A percentile compares a stretch with the other conserved stretches of the same genome.
Evolutionary conservation across 2,113 vertebrate genomes (phyloP).

Genomic region (Laticauda laticaudata): DNA sequence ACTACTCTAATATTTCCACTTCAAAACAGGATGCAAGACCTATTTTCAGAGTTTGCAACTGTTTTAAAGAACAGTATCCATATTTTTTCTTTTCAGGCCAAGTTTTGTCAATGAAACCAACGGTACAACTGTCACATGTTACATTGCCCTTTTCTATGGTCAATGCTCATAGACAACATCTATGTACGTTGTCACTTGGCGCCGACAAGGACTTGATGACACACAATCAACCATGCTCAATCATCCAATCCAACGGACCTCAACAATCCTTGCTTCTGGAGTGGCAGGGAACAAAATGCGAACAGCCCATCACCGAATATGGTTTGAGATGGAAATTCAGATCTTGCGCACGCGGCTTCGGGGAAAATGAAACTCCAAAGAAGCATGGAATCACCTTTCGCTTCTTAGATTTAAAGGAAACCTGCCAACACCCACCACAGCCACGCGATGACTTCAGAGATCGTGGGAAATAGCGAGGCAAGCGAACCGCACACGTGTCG

Average conservation of each 20-base stretch:
- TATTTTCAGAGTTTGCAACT: not conserved
- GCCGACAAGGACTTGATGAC: not conserved
- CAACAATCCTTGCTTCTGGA: not conserved
- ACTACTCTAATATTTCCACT: not conserved
- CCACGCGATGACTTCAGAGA: not conserved
- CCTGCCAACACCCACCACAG: not conserved
- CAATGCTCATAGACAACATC: not conserved
- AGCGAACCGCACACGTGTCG: not conserved
- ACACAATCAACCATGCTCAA: not conserved
- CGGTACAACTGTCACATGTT: not conserved
- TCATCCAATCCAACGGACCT: not conserved
- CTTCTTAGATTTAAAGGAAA: not conserved
- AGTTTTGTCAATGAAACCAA: not conserved
- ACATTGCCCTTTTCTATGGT: not conserved
- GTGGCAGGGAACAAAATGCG: not conserved
- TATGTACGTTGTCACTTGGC: not conserved
- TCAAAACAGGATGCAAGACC: not conserved
- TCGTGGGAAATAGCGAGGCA: not conserved
- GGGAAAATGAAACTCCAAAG: not conserved
- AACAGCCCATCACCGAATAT: not conserved
- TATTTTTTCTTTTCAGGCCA: not conserved
- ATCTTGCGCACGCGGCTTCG: not conserved
- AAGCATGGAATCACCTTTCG: not conserved
- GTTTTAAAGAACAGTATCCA: not conserved
- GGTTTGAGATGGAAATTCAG: not conserved